phyloP scores from a whole-genome alignment of 2,797 vertebrate genomes.

The Monodelphis domestica region DNA sequence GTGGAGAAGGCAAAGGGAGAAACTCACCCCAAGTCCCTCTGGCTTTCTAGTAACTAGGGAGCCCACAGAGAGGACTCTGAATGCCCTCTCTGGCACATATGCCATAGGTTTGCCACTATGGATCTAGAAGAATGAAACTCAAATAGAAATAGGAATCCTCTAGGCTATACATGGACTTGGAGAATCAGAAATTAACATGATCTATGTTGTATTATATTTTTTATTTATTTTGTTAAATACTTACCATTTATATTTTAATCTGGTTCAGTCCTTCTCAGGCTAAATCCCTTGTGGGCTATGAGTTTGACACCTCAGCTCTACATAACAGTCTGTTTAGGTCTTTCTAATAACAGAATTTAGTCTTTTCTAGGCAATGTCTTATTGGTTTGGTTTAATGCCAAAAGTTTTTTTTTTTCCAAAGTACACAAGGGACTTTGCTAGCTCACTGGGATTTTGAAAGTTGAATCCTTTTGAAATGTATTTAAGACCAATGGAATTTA shows the following conservation, averaged over 20 bases:
- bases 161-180: not conserved
- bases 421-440: not conserved
- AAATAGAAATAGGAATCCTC: not conserved
- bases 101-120: too few species aligned
- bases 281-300: too few species aligned
- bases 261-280: not conserved
- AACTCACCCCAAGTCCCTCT: too few species aligned
- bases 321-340: not conserved
- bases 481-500: constrained; percentile 13
- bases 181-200: not conserved
- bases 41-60: too few species aligned
- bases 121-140: too few species aligned
- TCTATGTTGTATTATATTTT: not conserved
- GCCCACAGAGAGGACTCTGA: too few species aligned
- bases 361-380: not conserved
- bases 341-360: not conserved
- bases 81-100: too few species aligned
- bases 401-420: not conserved
- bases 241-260: not conserved
- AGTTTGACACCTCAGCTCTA: not conserved
- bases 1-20: too few species aligned
- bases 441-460: constrained; percentile 1
- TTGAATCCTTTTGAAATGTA: constrained; percentile 13
- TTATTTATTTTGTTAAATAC: not conserved
- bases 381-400: not conserved